Evolutionary conservation across 1,140 invertebrate species (phyloP).

Genomic region (Pseudomyrmex dendroicus): DNA sequence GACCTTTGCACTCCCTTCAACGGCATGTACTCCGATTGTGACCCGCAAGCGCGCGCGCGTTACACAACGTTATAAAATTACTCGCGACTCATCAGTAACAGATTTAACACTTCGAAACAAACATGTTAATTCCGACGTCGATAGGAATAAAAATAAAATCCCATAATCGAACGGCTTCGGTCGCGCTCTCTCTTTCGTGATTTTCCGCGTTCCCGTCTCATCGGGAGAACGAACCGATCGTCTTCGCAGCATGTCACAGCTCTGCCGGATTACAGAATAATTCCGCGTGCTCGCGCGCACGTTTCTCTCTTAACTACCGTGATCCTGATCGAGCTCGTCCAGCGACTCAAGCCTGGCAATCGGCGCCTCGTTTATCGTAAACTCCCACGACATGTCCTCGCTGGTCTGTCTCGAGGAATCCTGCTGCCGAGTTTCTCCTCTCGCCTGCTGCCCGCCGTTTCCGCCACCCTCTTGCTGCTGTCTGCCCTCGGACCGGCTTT

Average conservation of each 20-base stretch:
- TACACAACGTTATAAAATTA: background rate
- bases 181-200: slow-evolving; percentile 11
- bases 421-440: slow-evolving; percentile 47
- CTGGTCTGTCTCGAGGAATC: slow-evolving; percentile 79
- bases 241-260: background rate
- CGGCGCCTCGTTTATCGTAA: slow-evolving; percentile 86
- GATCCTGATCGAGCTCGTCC: slow-evolving; percentile 87
- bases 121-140: background rate
- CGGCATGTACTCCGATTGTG: background rate
- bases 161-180: slow-evolving; percentile 1
- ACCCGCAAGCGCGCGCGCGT: background rate
- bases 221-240: slow-evolving; percentile 1
- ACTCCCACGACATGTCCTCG: slow-evolving; percentile 86
- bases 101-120: background rate
- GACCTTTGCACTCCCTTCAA: slow-evolving; percentile 10
- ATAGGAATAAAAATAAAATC: slow-evolving; percentile 4
- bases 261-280: background rate
- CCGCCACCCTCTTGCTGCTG: slow-evolving; percentile 41
- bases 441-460: slow-evolving; percentile 30
- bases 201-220: background rate
- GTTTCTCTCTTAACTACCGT: slow-evolving; percentile 77
- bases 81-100: background rate
- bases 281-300: background rate
- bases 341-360: slow-evolving; percentile 89
- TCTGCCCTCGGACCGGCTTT: slow-evolving; percentile 60